Conservation (phyloP, 2,113 vertebrate genomes). For the Misgurnus anguillicaudatus region DNA sequence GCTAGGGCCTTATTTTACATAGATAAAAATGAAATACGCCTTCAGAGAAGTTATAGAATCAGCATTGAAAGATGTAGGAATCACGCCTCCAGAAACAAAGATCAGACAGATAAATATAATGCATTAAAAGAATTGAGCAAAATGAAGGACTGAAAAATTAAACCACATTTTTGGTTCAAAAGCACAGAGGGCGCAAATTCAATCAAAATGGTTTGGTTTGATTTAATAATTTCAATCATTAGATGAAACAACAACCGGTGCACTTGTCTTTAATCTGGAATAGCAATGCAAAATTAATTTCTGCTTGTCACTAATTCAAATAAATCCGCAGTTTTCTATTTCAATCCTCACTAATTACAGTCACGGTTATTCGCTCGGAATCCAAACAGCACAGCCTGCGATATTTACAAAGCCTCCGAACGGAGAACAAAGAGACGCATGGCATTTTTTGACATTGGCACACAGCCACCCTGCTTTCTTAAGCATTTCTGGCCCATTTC, state of each 20-base stretch:
- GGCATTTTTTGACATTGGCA: constrained; percentile 34
- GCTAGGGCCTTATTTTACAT: constrained; percentile 15
- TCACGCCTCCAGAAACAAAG: background rate
- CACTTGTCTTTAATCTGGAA: constrained; percentile 45
- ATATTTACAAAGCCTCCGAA: constrained; percentile 51
- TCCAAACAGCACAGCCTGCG: constrained; percentile 55
- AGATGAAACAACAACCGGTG: constrained; percentile 53
- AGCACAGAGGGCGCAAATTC: background rate
- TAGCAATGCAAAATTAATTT: constrained; percentile 46
- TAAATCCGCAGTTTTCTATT: constrained; percentile 51
- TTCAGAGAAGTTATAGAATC: background rate
- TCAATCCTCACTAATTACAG: constrained; percentile 56
- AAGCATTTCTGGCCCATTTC: constrained; percentile 37
- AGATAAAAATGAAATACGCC: background rate
- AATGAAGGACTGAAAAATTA: background rate
- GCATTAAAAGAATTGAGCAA: background rate
- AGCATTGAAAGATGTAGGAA: no score
- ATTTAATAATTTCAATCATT: constrained; percentile 31
- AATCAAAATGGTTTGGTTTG: background rate
- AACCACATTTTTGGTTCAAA: background rate
- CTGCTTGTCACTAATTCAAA: constrained; percentile 42
- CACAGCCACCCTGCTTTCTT: constrained; percentile 24
- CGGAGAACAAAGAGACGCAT: constrained; percentile 42
- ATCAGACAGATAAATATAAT: background rate
- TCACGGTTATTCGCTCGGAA: constrained; percentile 47